Base-by-base conservation (phyloP, 2,888 invertebrate genomes). In the Meliscaeva auricollis region DNA sequence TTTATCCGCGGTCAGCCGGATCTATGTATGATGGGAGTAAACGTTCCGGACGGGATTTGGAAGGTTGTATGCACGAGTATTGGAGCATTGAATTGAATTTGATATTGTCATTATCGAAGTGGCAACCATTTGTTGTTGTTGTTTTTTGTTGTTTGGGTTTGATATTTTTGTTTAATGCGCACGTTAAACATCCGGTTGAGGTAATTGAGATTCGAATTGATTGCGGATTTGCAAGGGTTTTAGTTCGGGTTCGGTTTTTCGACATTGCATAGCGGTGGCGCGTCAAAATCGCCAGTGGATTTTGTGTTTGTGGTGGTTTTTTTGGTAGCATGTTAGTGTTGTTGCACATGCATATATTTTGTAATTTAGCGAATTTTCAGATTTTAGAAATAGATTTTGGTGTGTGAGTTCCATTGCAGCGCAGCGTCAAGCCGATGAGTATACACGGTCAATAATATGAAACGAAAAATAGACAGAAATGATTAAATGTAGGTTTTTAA, bases 1-100 rank as follows among this genome's bases (percentile, higher is more conserved):
- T 92, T 97, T 97, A 91, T 97, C 97, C 90, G 96, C 96, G 9
- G 96, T 96, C 90, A 96, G 94, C 74, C 96, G 94, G 35, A 97
- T 93, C 96, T 96, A 89, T 13, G 58, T 26, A 22, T n/a, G 35
- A 20, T 48, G 20, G 5, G 17, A 8, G 26, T 52, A n/a, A 2
- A 52, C 30, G 15, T n/a, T n/a, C n/a, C n/a, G n/a, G n/a, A n/a
- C n/a, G n/a, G n/a, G n/a, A n/a, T n/a, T n/a, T n/a, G n/a, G n/a
- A n/a, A n/a, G n/a, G n/a, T n/a, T n/a, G n/a, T n/a, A n/a, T n/a
- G n/a, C n/a, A n/a, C n/a, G n/a, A n/a, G n/a, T n/a, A n/a, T n/a
- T n/a, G n/a, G n/a, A n/a, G n/a, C n/a, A n/a, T n/a, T n/a, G n/a
- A n/a, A 48, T 66, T 66, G 13, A 48, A 35, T 66, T 66, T 9